These are phyloP conservation scores for Cygnus olor DNA, from an alignment of 2,797 vertebrate species.

Conservation along the genomic window DNA sequence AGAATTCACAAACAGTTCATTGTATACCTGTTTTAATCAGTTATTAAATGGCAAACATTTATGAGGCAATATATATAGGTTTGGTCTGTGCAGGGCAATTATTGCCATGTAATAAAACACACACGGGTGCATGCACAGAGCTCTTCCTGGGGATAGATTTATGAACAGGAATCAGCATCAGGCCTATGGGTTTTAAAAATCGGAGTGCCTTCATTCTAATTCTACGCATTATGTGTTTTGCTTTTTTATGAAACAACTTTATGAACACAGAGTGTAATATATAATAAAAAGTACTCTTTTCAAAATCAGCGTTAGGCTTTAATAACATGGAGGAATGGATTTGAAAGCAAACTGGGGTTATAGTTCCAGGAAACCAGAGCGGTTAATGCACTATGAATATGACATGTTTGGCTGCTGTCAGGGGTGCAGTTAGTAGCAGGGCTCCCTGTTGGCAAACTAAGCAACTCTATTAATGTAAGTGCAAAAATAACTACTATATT, in stretches of 20 bases:
- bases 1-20: not conserved
- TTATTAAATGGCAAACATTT: not conserved
- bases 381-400: not conserved
- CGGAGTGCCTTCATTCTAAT: not conserved
- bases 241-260: not conserved
- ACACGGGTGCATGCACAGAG: not conserved
- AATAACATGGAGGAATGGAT: not conserved
- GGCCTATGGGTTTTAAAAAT: not conserved
- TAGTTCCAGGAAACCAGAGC: fast-evolving
- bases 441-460: not conserved
- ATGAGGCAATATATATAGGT: not conserved
- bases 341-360: not conserved
- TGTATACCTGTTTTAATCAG: not conserved
- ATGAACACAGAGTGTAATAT: not conserved
- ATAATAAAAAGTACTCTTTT: not conserved
- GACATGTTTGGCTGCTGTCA: not conserved
- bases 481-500: not conserved
- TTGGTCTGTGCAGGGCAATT: not conserved
- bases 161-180: not conserved
- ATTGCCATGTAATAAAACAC: not conserved
- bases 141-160: not conserved
- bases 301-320: not conserved
- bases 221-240: not conserved
- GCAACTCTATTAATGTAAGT: not conserved
- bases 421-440: not conserved